A percentile compares a stretch with the other conserved stretches of the same genome.
Evolutionary conservation across 2,797 vertebrate genomes (phyloP).

Genomic region (Antrozous pallidus): DNA sequence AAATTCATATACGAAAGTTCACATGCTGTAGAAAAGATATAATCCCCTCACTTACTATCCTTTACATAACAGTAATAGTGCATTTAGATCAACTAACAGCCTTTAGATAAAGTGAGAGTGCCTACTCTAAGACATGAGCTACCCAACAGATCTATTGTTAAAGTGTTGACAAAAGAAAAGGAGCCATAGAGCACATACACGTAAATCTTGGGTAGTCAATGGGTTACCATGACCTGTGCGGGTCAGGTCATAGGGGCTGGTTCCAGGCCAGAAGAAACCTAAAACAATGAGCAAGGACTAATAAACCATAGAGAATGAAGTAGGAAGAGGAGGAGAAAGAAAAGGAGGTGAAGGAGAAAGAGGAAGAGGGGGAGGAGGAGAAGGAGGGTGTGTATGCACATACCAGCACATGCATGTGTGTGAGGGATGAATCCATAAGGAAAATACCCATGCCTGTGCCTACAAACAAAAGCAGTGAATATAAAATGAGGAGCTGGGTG

Average conservation of each 20-base stretch:
- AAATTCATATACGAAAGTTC: neutral
- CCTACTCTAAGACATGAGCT: neutral
- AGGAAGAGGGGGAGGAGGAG: neutral
- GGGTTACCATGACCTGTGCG: neutral
- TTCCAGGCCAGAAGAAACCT: neutral
- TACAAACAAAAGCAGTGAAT: neutral
- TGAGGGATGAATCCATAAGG: neutral
- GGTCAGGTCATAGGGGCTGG: neutral
- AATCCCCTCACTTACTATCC: neutral
- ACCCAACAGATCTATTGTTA: neutral
- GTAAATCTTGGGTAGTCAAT: neutral
- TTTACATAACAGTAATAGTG: neutral
- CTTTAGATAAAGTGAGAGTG: neutral
- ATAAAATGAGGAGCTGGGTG: neutral
- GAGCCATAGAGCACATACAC: neutral
- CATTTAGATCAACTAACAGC: neutral
- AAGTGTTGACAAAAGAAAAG: neutral
- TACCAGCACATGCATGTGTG: neutral
- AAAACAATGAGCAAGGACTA: neutral
- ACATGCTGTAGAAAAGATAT: neutral
- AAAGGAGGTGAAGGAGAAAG: neutral
- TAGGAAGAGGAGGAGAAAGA: neutral
- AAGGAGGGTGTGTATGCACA: rapidly evolving
- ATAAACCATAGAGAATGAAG: neutral
- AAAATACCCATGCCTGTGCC: neutral